These are phyloP conservation scores for Himalopsyche tibetana DNA, from an alignment of 2,888 invertebrate genomes.

Conservation along the genomic window DNA sequence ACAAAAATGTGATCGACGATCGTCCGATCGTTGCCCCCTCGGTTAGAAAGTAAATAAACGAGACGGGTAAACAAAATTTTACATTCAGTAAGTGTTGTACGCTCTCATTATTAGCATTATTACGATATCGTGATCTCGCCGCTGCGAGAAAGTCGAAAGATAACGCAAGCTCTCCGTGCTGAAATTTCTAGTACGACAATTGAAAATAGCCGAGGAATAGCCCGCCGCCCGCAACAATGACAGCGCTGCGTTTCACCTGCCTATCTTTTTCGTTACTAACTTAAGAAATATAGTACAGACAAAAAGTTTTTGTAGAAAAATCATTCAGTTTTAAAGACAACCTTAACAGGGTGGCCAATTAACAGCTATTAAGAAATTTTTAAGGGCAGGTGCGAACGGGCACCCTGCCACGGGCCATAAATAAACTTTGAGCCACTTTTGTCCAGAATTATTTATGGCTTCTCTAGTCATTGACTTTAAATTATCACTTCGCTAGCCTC, in stretches of 20 bases:
- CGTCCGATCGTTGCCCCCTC: constrained; percentile 62
- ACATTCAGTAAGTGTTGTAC: constrained; percentile 41
- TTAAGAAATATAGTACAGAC: constrained; percentile 20
- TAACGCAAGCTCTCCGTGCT: constrained; percentile 37
- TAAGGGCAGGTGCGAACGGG: constrained; percentile 44
- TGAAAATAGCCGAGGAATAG: neutral
- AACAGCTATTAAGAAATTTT: constrained; percentile 59
- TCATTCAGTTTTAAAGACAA: neutral
- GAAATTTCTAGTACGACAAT: constrained; percentile 32
- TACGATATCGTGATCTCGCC: constrained; percentile 43
- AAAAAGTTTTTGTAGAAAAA: neutral
- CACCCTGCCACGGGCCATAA: constrained; percentile 43
- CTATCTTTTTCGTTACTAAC: neutral
- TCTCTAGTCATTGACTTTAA: constrained; percentile 41
- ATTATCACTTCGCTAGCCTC: constrained; percentile 24
- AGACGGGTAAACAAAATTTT: constrained; percentile 40
- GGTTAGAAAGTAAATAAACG: constrained; percentile 57
- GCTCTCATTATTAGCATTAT: constrained; percentile 42
- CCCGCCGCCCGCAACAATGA: neutral
- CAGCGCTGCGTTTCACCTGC: neutral
- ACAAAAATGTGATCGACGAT: constrained; percentile 54
- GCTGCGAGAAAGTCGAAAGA: constrained; percentile 5
- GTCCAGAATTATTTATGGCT: constrained; percentile 47
- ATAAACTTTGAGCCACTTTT: constrained; percentile 49
- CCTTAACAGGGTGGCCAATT: constrained; percentile 59